Evolutionary conservation across 2,113 vertebrate genomes (phyloP).

Genomic region (Falcunculus frontatus): DNA sequence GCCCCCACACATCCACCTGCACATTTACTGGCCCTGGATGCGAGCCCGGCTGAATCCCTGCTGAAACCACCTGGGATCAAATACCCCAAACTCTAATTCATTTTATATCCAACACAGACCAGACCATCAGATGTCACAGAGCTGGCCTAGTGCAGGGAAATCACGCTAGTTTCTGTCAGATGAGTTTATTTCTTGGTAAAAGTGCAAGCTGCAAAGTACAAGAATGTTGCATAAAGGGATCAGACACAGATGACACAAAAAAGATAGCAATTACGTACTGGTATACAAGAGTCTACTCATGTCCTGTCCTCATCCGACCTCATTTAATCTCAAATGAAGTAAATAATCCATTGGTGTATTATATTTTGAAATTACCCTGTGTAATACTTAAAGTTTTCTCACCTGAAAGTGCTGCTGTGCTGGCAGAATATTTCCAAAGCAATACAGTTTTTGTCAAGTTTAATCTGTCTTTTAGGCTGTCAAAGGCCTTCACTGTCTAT

Average conservation of each 20-base stretch:
- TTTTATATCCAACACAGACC: not conserved
- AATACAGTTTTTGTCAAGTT: not conserved
- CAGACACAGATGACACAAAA: not conserved
- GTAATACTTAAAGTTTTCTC: not conserved
- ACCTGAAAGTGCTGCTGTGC: not conserved
- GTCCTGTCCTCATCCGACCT: not conserved
- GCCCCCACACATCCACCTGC: accelerated
- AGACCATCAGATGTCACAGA: not conserved
- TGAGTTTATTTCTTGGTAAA: not conserved
- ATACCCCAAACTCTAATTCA: not conserved
- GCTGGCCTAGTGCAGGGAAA: not conserved
- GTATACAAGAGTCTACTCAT: not conserved
- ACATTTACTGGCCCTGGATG: not conserved
- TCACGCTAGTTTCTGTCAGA: not conserved
- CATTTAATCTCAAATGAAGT: not conserved
- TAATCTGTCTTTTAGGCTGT: not conserved
- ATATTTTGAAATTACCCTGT: not conserved
- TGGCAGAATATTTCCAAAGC: not conserved
- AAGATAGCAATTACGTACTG: not conserved
- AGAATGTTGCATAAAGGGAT: not conserved
- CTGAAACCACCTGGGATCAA: not conserved
- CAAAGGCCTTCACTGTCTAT: not conserved
- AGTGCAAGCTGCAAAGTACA: not conserved
- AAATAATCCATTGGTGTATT: not conserved
- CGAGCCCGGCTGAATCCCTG: not conserved